phyloP scores from a whole-genome alignment of 2,888 invertebrate species.

The Gerris lacustris region DNA sequence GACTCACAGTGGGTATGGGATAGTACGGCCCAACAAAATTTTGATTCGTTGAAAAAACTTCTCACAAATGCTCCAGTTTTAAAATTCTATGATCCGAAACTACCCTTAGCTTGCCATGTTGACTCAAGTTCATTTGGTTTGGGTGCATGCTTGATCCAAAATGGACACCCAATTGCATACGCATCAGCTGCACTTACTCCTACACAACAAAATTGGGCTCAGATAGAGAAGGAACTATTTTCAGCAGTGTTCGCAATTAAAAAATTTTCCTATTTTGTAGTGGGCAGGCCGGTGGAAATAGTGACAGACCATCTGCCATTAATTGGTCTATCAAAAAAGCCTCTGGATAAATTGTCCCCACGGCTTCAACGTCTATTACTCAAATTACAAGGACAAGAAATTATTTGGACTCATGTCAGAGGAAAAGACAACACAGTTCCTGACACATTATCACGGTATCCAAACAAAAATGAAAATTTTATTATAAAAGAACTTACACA shows the following conservation, averaged over 20 bases:
- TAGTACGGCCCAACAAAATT: background rate
- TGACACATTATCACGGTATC: background rate
- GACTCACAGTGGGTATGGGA: background rate
- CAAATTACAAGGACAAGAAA: background rate
- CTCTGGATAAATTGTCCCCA: background rate
- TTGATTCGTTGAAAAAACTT: background rate
- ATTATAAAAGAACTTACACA: background rate
- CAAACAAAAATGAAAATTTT: background rate
- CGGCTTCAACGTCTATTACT: background rate
- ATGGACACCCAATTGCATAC: background rate
- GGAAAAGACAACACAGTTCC: background rate
- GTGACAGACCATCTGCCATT: background rate
- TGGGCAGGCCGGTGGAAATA: background rate
- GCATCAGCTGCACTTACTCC: background rate
- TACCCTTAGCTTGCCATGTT: background rate
- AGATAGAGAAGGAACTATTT: background rate
- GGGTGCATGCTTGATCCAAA: background rate
- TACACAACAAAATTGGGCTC: background rate
- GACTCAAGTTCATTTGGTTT: background rate
- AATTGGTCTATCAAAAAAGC: background rate
- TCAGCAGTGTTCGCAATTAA: background rate
- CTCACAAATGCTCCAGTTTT: background rate
- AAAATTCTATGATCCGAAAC: background rate
- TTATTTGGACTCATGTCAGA: background rate
- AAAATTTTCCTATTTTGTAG: background rate